These are phyloP conservation scores for Myxocyprinus asiaticus DNA, from an alignment of 2,113 vertebrate genomes.

Conservation along the genomic window DNA sequence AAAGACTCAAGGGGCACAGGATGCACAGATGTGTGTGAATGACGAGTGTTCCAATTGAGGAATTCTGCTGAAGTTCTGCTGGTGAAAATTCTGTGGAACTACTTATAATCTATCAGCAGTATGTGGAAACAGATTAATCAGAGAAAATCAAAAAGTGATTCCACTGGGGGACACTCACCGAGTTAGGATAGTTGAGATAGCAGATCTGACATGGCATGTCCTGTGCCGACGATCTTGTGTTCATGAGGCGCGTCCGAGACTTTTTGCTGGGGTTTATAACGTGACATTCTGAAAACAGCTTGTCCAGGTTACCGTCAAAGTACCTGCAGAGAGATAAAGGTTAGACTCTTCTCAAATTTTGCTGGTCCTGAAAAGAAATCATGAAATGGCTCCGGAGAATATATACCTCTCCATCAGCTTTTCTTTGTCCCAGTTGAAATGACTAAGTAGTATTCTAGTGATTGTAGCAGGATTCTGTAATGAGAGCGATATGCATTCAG, in stretches of 20 bases:
- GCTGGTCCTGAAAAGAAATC: background rate
- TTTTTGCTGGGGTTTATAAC: slow-evolving; percentile 99
- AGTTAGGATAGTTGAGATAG: slow-evolving; percentile 98
- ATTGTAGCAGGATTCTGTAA: slow-evolving; percentile 97
- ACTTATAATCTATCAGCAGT: background rate
- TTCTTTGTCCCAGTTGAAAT: slow-evolving; percentile 99
- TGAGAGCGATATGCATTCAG: slow-evolving; percentile 29
- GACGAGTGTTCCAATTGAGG: background rate
- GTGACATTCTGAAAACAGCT: slow-evolving; percentile 98
- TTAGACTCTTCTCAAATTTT: background rate
- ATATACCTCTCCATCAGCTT: slow-evolving; percentile 98
- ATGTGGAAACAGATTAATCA: slow-evolving; percentile 1
- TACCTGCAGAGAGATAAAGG: slow-evolving; percentile 80
- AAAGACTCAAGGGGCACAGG: background rate
- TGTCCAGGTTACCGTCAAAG: slow-evolving; percentile 99
- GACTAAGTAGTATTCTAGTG: slow-evolving; percentile 98
- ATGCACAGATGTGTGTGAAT: background rate
- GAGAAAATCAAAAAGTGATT: slow-evolving; percentile 5
- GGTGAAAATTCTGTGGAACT: background rate
- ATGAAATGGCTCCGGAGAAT: slow-evolving; percentile 46
- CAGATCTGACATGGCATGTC: slow-evolving; percentile 99
- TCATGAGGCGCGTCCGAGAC: slow-evolving; percentile 94
- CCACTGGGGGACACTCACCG: slow-evolving; percentile 79
- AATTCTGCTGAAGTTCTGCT: background rate
- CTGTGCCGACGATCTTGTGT: slow-evolving; percentile 97